Conservation (phyloP, 1,140 invertebrate species). For the Lysiphlebus fabarum region DNA sequence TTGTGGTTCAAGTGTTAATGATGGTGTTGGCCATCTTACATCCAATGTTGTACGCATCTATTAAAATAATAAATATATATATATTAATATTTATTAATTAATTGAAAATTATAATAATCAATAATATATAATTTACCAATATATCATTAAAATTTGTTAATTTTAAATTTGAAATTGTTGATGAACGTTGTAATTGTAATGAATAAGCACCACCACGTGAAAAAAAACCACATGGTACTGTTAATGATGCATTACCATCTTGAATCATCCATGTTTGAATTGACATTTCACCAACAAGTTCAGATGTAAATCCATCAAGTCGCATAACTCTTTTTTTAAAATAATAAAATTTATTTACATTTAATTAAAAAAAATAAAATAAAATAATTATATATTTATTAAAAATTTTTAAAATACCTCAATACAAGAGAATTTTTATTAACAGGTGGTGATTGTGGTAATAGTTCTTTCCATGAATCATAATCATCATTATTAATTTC, state of each 20-base stretch:
- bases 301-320: constrained; percentile 45
- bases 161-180: constrained; percentile 41
- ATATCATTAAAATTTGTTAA: constrained; percentile 38
- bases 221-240: constrained; percentile 68
- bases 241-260: constrained; percentile 50
- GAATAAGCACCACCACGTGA: constrained; percentile 62
- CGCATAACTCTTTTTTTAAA: constrained; percentile 41
- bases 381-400: background rate
- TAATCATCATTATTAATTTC: constrained; percentile 23
- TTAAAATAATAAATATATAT: constrained; percentile 16
- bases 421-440: background rate
- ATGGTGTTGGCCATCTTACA: constrained; percentile 74
- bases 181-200: constrained; percentile 49
- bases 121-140: constrained; percentile 40
- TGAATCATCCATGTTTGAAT: constrained; percentile 32
- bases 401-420: background rate
- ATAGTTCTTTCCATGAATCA: constrained; percentile 18
- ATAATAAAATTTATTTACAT: background rate
- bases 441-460: background rate
- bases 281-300: constrained; percentile 46
- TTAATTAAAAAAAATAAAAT: constrained; percentile 2
- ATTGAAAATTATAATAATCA: constrained; percentile 19
- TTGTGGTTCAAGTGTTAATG: constrained; percentile 67
- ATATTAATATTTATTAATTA: constrained; percentile 20
- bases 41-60: constrained; percentile 63